A percentile compares a stretch with the other conserved stretches of the same genome.
Conservation (phyloP, 2,888 invertebrate species). For the Malachius bipustulatus region DNA sequence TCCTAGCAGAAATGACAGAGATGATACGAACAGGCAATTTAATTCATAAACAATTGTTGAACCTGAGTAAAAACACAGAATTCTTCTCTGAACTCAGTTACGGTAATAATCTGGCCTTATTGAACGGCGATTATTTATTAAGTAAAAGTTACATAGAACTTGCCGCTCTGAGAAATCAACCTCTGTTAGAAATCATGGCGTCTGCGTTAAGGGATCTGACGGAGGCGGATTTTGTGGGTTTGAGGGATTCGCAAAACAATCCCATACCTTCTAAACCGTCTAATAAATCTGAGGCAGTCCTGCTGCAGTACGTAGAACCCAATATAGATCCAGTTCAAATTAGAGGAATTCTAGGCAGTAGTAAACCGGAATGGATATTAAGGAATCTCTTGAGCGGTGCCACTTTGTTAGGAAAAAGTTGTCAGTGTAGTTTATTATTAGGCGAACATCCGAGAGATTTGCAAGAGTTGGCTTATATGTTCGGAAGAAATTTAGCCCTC, state of each 20-base stretch:
- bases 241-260: slow-evolving; percentile 71
- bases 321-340: slow-evolving; percentile 24
- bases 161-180: slow-evolving; percentile 62
- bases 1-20: slow-evolving; percentile 86
- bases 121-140: slow-evolving; percentile 80
- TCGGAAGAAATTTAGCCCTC: slow-evolving; percentile 78
- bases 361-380: slow-evolving; percentile 66
- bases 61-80: slow-evolving; percentile 49
- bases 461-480: slow-evolving; percentile 68
- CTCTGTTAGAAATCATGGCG: slow-evolving; percentile 78
- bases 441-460: slow-evolving; percentile 62
- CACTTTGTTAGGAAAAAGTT: slow-evolving; percentile 64
- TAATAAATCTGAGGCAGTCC: no score
- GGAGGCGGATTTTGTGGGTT: slow-evolving; percentile 77
- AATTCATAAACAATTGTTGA: slow-evolving; percentile 70
- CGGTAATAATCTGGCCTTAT: slow-evolving; percentile 86
- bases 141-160: slow-evolving; percentile 81
- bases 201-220: slow-evolving; percentile 76
- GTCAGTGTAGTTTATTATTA: slow-evolving; percentile 69
- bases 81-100: slow-evolving; percentile 65
- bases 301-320: slow-evolving; percentile 16
- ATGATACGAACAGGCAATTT: slow-evolving; percentile 87
- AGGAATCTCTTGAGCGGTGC: slow-evolving; percentile 67
- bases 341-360: slow-evolving; percentile 41
- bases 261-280: slow-evolving; percentile 59